Evolutionary conservation across 2,888 invertebrate species (phyloP).

Genomic region (Drosophila monieri): DNA sequence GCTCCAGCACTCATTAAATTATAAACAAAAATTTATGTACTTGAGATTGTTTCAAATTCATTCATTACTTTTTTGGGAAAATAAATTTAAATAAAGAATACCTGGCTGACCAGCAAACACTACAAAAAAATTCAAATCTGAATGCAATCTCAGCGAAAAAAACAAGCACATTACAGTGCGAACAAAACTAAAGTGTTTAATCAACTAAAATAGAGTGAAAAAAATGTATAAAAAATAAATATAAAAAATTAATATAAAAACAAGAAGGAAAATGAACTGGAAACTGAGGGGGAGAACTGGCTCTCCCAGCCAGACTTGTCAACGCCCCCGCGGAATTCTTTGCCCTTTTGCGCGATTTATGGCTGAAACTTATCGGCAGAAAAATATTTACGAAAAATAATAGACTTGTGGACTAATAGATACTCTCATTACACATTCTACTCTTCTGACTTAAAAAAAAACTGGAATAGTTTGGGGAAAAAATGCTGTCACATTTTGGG

Average conservation of each 20-base stretch:
- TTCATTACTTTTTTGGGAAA: neutral
- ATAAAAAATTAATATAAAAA: conserved; percentile 3
- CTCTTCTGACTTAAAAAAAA: too few species aligned
- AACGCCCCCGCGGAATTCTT: conserved; percentile 38
- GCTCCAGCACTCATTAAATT: neutral
- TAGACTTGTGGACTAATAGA: neutral
- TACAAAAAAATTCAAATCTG: conserved; percentile 21
- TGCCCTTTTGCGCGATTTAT: conserved; percentile 54
- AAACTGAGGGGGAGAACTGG: neutral
- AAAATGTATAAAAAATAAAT: neutral
- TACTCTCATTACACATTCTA: too few species aligned
- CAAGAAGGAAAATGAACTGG: conserved; percentile 16
- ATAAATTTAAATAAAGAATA: conserved; percentile 1
- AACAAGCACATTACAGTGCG: conserved; percentile 1
- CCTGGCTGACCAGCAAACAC: conserved; percentile 2
- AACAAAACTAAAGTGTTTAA: conserved; percentile 54
- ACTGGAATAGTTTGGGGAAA: too few species aligned
- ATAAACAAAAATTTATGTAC: neutral
- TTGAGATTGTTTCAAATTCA: neutral
- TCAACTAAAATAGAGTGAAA: conserved; percentile 65
- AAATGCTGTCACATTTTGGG: too few species aligned
- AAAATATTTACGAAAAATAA: conserved; percentile 30
- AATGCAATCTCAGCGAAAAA: conserved; percentile 58
- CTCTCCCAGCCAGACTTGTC: conserved; percentile 19
- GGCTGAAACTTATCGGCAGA: conserved; percentile 61